Evolutionary conservation across 2,888 invertebrate genomes (phyloP).

Genomic region (Euspilapteryx auroguttella): DNA sequence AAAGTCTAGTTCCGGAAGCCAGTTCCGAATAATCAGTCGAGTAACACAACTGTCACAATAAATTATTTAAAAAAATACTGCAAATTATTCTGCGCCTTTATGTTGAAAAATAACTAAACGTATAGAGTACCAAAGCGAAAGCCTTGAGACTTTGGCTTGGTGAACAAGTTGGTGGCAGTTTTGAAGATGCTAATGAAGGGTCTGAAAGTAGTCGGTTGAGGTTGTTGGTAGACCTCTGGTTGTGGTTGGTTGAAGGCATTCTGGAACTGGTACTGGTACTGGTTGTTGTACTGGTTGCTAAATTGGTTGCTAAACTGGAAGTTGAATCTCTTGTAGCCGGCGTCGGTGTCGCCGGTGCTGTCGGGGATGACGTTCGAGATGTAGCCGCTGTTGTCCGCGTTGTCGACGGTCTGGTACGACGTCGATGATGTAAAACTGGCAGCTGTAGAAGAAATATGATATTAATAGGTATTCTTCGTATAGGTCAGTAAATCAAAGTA

Average conservation of each 20-base stretch:
- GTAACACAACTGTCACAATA: conserved; percentile 50
- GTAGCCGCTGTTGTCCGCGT: conserved; percentile 33
- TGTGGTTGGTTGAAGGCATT: conserved; percentile 13
- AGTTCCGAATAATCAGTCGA: conserved; percentile 54
- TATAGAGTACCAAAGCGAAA: conserved; percentile 45
- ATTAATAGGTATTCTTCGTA: no score
- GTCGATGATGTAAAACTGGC: conserved; percentile 38
- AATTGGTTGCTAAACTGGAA: conserved; percentile 34
- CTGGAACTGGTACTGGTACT: conserved; percentile 33
- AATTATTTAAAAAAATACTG: conserved; percentile 36
- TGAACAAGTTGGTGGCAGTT: conserved; percentile 40
- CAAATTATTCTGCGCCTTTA: conserved; percentile 8
- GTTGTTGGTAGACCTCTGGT: conserved; percentile 13
- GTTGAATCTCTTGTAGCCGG: conserved; percentile 33
- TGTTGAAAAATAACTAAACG: conserved; percentile 16
- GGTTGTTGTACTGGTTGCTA: conserved; percentile 35
- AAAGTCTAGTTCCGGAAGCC: conserved; percentile 43
- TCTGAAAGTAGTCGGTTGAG: conserved; percentile 30
- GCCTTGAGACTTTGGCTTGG: conserved; percentile 37
- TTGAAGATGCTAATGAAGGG: conserved; percentile 50
- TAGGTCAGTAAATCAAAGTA: no score
- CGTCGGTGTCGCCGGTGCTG: conserved; percentile 41
- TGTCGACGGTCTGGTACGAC: conserved; percentile 37
- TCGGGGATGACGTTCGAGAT: conserved; percentile 59
- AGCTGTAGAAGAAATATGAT: conserved; percentile 20